These are phyloP conservation scores for Crepidodera aurea DNA, from an alignment of 2,888 invertebrate species.

Conservation along the genomic window DNA sequence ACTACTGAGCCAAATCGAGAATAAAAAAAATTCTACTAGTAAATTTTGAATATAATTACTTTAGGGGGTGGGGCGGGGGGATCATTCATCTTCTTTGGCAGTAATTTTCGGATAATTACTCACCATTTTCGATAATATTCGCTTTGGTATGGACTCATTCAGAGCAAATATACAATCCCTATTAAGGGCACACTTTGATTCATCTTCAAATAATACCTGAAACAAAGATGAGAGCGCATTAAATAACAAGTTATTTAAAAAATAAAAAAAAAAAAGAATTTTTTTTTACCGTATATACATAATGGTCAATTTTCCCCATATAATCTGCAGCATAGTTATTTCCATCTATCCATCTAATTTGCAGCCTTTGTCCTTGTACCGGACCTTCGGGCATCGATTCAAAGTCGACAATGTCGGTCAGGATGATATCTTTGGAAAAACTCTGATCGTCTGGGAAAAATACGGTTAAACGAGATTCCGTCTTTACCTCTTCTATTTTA, in stretches of 20 bases:
- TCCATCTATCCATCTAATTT: conserved; percentile 67
- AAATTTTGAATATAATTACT: conserved; percentile 28
- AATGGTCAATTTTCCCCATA: conserved; percentile 59
- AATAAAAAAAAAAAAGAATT: background rate
- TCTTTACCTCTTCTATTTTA: conserved; percentile 62
- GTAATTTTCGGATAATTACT: conserved; percentile 49
- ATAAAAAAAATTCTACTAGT: conserved; percentile 7
- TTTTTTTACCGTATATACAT: conserved; percentile 59
- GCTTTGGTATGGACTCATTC: conserved; percentile 67
- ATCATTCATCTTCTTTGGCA: conserved; percentile 25
- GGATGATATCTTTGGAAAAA: conserved; percentile 66
- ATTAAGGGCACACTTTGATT: conserved; percentile 61
- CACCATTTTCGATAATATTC: conserved; percentile 63
- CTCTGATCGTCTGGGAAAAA: conserved; percentile 70
- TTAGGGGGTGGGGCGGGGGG: background rate
- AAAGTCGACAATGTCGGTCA: conserved; percentile 64
- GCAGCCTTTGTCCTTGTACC: conserved; percentile 61
- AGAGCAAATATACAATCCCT: conserved; percentile 65
- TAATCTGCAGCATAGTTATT: conserved; percentile 62
- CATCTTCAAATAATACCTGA: conserved; percentile 64
- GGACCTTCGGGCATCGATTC: conserved; percentile 56
- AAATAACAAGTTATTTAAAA: background rate
- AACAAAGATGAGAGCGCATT: conserved; percentile 19
- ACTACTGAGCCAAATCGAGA: background rate
- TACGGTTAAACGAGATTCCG: conserved; percentile 66